These are phyloP conservation scores for Trachythela sp. DNA, from an alignment of 64 coral and sea anemone species.

Conservation along the genomic window DNA sequence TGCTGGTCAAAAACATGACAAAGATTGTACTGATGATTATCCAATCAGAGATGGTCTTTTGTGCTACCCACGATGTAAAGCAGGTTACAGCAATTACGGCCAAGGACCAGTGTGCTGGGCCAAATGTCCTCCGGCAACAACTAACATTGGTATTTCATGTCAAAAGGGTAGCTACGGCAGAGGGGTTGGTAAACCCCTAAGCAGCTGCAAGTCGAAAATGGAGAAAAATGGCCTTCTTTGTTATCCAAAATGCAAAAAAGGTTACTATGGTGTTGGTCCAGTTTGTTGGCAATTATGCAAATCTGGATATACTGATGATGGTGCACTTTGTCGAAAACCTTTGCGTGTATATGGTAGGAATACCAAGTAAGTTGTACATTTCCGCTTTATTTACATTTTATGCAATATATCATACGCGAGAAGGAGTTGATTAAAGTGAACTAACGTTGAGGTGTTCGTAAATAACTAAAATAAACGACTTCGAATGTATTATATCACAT, in stretches of 20 bases:
- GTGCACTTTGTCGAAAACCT: not conserved
- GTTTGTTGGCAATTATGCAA: not conserved
- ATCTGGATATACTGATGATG: not conserved
- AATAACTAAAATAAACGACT: too few relatives aligned
- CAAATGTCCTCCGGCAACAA: not conserved
- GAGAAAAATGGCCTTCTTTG: not conserved
- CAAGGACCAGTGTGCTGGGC: slow-evolving; percentile 1
- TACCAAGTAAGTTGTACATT: not conserved
- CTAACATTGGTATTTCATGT: not conserved
- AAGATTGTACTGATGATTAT: not conserved
- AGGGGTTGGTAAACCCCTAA: not conserved
- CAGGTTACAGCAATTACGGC: not conserved
- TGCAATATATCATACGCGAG: too few relatives aligned
- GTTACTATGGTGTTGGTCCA: not conserved
- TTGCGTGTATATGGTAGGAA: not conserved
- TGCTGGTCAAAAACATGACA: not conserved
- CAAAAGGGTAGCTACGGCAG: not conserved
- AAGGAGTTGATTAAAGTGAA: too few relatives aligned
- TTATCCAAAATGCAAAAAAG: not conserved
- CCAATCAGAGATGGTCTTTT: not conserved
- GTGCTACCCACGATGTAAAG: not conserved
- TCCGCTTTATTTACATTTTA: not conserved
- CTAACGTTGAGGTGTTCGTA: too few relatives aligned
- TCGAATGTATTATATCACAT: too few relatives aligned
- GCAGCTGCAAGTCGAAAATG: not conserved